Conservation (phyloP, 2,113 vertebrate species). For the Myocastor coypus region DNA sequence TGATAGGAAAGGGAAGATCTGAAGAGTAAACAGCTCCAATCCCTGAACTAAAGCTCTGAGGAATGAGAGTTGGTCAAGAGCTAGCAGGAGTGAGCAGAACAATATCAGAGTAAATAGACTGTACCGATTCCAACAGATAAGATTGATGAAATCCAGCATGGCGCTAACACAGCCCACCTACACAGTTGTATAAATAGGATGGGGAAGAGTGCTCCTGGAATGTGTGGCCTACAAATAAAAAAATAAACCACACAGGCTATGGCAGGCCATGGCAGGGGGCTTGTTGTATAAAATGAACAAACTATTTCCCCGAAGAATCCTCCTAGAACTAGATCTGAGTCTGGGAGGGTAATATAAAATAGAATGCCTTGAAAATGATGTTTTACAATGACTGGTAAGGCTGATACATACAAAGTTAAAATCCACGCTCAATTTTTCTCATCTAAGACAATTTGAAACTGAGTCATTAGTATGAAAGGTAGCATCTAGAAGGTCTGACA, state of each 20-base stretch:
- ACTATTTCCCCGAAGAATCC: constrained; percentile 38
- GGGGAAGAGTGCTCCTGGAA: constrained; percentile 58
- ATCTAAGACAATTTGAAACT: constrained; percentile 52
- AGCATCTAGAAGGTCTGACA: constrained; percentile 72
- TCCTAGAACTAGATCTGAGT: constrained; percentile 66
- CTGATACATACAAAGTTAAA: constrained; percentile 41
- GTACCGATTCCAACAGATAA: constrained; percentile 56
- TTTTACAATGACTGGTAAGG: neutral
- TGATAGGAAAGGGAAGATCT: constrained; percentile 51
- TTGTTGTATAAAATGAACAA: constrained; percentile 65
- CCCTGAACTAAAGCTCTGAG: constrained; percentile 22
- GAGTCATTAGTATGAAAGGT: constrained; percentile 68
- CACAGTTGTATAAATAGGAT: constrained; percentile 54
- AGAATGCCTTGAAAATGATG: constrained; percentile 14
- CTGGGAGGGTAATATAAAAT: constrained; percentile 20
- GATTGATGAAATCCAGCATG: constrained; percentile 28
- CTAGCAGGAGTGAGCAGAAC: constrained; percentile 59
- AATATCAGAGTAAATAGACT: constrained; percentile 61
- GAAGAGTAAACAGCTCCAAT: constrained; percentile 70
- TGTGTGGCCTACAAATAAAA: neutral
- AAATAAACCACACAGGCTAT: neutral
- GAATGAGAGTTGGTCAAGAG: constrained; percentile 51
- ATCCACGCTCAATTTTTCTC: constrained; percentile 55
- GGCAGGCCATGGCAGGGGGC: constrained; percentile 11
- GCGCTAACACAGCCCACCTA: constrained; percentile 32